phyloP scores from a whole-genome alignment of 2,113 vertebrate species.

The Pseudolaguvia tuberculata region DNA sequence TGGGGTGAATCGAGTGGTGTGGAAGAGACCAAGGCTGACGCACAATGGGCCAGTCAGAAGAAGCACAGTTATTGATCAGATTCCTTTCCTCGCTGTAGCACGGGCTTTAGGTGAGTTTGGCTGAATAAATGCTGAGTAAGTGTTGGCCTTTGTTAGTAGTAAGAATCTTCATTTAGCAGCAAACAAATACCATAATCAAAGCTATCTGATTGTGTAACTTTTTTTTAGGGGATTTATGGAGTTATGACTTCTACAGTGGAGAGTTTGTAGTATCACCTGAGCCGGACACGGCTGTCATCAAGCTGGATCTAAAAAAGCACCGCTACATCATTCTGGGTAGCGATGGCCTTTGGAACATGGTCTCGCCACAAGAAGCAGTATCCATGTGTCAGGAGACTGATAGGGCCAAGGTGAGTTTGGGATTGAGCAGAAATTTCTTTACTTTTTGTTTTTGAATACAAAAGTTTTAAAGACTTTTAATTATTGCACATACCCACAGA shows the following conservation, averaged over 20 bases:
- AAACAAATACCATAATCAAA: not conserved
- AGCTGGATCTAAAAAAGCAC: conserved; percentile 85
- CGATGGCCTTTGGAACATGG: conserved; percentile 98
- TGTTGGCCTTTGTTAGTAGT: not conserved
- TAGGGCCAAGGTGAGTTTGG: conserved; percentile 67
- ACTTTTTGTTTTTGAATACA: not conserved
- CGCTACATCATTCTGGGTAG: conserved; percentile 94
- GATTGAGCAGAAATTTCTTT: not conserved
- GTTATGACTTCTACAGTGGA: conserved; percentile 97
- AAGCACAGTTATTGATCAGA: conserved; percentile 95
- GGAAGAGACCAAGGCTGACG: conserved; percentile 89
- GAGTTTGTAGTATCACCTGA: conserved; percentile 97
- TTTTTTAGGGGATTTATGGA: conserved; percentile 88
- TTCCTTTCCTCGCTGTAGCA: conserved; percentile 92
- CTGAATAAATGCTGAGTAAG: not conserved
- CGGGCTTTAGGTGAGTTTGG: conserved; percentile 71
- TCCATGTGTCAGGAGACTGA: conserved; percentile 93
- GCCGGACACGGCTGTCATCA: conserved; percentile 91
- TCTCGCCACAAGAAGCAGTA: conserved; percentile 90
- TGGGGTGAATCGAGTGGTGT: conserved; percentile 93
- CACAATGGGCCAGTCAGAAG: conserved; percentile 91
- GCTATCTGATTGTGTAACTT: not conserved
- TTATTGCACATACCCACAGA: conserved; percentile 6
- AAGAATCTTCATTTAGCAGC: not conserved
- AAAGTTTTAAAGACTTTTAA: not conserved